phyloP scores from a whole-genome alignment of 2,113 vertebrate genomes.

The Megaleporinus macrocephalus region DNA sequence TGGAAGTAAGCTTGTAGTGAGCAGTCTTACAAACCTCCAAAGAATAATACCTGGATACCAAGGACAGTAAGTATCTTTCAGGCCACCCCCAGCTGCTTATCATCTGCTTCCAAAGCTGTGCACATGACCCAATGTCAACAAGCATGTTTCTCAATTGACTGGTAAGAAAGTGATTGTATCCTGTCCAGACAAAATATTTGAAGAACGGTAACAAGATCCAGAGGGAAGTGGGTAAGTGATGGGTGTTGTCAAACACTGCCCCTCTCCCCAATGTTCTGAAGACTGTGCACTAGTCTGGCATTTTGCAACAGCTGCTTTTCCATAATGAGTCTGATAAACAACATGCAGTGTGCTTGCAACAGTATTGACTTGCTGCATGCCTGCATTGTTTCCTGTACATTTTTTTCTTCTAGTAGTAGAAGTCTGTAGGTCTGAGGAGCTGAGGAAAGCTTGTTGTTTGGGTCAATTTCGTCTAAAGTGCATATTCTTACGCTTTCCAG shows the following conservation, averaged over 20 bases:
- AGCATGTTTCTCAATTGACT: slow-evolving; percentile 45
- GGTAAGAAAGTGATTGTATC: slow-evolving; percentile 73
- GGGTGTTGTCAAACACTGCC: slow-evolving; percentile 35
- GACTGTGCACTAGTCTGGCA: slow-evolving; percentile 67
- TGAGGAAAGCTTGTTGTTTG: background rate
- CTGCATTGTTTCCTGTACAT: background rate
- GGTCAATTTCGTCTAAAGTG: too few relatives aligned
- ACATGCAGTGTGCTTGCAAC: slow-evolving; percentile 1
- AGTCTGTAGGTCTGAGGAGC: background rate
- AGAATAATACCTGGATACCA: slow-evolving; percentile 9
- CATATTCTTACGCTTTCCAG: too few relatives aligned
- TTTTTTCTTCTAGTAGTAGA: background rate
- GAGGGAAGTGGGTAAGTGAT: slow-evolving; percentile 38
- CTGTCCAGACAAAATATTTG: slow-evolving; percentile 79
- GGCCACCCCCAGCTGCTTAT: slow-evolving; percentile 44
- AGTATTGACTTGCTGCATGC: slow-evolving; percentile 27
- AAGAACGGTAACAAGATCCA: slow-evolving; percentile 65
- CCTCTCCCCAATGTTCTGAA: slow-evolving; percentile 26
- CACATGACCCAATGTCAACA: slow-evolving; percentile 51
- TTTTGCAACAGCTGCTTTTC: slow-evolving; percentile 68
- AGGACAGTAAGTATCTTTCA: slow-evolving; percentile 25
- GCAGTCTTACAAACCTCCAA: background rate
- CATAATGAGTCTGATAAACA: slow-evolving; percentile 63
- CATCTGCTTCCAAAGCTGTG: slow-evolving; percentile 46
- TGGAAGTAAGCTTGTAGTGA: background rate